Evolutionary conservation across 2,113 vertebrate species (phyloP).

Genomic region (Cariama cristata): DNA sequence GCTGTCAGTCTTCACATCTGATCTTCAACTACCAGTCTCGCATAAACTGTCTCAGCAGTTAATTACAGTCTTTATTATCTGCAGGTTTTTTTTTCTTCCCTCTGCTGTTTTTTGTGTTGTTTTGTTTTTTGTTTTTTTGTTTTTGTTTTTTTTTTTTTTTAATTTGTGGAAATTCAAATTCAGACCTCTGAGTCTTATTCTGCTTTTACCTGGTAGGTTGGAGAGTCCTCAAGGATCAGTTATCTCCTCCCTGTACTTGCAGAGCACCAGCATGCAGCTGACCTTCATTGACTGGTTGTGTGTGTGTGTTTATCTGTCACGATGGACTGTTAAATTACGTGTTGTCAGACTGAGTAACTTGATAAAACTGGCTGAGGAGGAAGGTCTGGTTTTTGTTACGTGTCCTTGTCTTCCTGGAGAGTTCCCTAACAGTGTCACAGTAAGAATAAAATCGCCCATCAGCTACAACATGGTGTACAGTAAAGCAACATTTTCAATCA

Average conservation of each 20-base stretch:
- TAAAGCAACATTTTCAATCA: not conserved
- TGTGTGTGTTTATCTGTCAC: fast-evolving
- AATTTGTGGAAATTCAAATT: not conserved
- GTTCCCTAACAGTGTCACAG: not conserved
- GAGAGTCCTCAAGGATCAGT: not conserved
- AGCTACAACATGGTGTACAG: fast-evolving
- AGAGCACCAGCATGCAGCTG: fast-evolving
- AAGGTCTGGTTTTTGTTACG: not conserved
- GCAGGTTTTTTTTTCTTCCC: too few relatives aligned
- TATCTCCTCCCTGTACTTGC: fast-evolving
- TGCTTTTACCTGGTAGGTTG: not conserved
- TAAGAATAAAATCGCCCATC: fast-evolving
- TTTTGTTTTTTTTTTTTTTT: not conserved
- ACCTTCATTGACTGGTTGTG: fast-evolving
- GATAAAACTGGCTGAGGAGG: not conserved
- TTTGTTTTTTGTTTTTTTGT: too few relatives aligned
- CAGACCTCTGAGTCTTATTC: not conserved
- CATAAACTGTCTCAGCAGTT: not conserved
- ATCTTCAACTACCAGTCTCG: not conserved
- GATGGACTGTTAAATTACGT: not conserved
- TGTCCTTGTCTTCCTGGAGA: not conserved
- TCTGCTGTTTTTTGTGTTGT: not conserved
- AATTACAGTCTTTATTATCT: not conserved
- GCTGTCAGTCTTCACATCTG: not conserved
- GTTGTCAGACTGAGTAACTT: not conserved